phyloP scores from a whole-genome alignment of 2,888 invertebrate genomes.

The Papilio protenor region DNA sequence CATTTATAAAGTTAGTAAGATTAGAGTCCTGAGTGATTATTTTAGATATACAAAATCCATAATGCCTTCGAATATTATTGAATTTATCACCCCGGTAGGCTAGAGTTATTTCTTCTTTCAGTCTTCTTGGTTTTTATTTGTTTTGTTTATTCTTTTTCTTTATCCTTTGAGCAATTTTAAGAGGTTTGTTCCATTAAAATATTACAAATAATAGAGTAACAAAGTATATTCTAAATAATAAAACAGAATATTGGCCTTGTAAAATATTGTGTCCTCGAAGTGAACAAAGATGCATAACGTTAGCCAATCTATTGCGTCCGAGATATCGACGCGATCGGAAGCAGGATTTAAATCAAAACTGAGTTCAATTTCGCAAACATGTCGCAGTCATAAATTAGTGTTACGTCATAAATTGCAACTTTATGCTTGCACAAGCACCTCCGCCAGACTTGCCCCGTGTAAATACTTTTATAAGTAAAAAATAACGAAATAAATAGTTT shows the following conservation, averaged over 20 bases:
- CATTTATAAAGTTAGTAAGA: too few relatives aligned
- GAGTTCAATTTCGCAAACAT: constrained; percentile 13
- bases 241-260: not conserved
- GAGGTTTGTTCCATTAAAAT: not conserved
- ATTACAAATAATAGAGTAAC: not conserved
- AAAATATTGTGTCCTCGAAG: not conserved
- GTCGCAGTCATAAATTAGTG: constrained; percentile 1
- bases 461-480: not conserved
- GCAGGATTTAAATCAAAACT: constrained; percentile 4
- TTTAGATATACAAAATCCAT: too few relatives aligned
- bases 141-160: not conserved
- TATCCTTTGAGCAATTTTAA: not conserved
- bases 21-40: too few relatives aligned
- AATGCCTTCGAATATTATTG: too few relatives aligned
- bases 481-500: too few relatives aligned
- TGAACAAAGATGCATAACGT: constrained; percentile 1
- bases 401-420: not conserved
- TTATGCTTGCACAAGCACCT: not conserved
- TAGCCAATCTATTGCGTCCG: not conserved
- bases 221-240: not conserved
- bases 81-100: too few relatives aligned
- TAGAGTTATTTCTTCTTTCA: too few relatives aligned
- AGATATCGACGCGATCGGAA: constrained; percentile 1
- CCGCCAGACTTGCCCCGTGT: not conserved
- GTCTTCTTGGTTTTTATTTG: too few relatives aligned